A percentile compares a stretch with the other conserved stretches of the same genome.
phyloP scores from a whole-genome alignment of 2,797 vertebrate genomes.

The Moxostoma hubbsi region DNA sequence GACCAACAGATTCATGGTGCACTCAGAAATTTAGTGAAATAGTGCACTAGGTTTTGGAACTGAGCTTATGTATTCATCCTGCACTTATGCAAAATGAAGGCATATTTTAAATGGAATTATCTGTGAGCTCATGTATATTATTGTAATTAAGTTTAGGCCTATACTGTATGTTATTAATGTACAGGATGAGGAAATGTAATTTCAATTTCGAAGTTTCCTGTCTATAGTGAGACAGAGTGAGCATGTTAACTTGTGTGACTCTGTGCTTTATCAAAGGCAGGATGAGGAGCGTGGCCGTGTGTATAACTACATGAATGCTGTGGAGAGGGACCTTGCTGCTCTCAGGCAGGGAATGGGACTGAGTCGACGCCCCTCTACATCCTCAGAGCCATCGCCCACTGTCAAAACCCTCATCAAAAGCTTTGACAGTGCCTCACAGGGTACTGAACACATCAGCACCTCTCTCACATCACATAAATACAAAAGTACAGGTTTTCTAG shows the following conservation, averaged over 20 bases:
- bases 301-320: constrained; percentile 90
- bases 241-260: constrained; percentile 3
- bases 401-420: constrained; percentile 92
- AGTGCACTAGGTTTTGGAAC: no score
- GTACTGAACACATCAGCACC: constrained; percentile 61
- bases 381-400: constrained; percentile 88
- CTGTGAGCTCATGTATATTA: neutral
- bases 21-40: no score
- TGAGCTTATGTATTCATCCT: neutral
- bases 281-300: constrained; percentile 89
- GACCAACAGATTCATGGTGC: no score
- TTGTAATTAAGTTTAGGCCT: constrained; percentile 5
- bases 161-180: neutral
- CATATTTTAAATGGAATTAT: neutral
- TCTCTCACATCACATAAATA: neutral
- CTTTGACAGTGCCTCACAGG: constrained; percentile 88
- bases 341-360: constrained; percentile 88
- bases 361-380: constrained; percentile 85
- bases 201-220: neutral
- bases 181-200: neutral
- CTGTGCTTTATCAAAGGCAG: constrained; percentile 73
- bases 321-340: constrained; percentile 87
- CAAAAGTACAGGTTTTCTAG: no score
- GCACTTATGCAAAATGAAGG: neutral
- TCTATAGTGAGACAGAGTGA: neutral